These are phyloP conservation scores for Callaeas wilsoni DNA, from an alignment of 2,113 vertebrate genomes.

Conservation along the genomic window DNA sequence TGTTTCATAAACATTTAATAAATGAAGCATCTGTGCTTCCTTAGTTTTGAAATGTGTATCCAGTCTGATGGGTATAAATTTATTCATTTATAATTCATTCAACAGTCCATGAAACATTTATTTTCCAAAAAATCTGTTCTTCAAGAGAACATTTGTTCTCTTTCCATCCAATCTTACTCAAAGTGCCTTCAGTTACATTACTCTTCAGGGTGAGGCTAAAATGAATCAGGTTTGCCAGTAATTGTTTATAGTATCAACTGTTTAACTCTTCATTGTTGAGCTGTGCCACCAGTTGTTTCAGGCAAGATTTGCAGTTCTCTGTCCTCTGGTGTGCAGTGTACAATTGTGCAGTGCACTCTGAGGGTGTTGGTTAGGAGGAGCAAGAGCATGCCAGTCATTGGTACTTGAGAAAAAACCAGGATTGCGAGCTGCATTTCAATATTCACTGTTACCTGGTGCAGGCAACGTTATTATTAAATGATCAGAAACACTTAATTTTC, in stretches of 20 bases:
- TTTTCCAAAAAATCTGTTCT: not conserved
- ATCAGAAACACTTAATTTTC: not conserved
- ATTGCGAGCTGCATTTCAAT: not conserved
- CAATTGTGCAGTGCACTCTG: not conserved
- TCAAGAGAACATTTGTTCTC: not conserved
- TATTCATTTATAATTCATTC: not conserved
- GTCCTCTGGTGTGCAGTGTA: not conserved
- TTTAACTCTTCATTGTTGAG: not conserved
- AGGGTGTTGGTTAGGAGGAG: not conserved
- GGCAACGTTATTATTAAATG: rapidly evolving
- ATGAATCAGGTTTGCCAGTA: not conserved
- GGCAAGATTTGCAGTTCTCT: not conserved
- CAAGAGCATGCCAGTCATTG: not conserved
- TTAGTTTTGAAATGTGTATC: not conserved
- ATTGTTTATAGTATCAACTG: not conserved
- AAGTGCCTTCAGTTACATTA: not conserved
- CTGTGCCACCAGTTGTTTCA: not conserved
- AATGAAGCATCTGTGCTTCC: not conserved
- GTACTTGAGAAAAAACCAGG: not conserved
- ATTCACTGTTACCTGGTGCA: not conserved
- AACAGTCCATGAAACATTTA: not conserved
- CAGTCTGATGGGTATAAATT: not conserved
- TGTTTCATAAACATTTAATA: not conserved
- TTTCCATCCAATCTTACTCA: not conserved
- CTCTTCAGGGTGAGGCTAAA: not conserved